phyloP scores from a whole-genome alignment of 2,888 invertebrate genomes.

The Candidula unifasciata region DNA sequence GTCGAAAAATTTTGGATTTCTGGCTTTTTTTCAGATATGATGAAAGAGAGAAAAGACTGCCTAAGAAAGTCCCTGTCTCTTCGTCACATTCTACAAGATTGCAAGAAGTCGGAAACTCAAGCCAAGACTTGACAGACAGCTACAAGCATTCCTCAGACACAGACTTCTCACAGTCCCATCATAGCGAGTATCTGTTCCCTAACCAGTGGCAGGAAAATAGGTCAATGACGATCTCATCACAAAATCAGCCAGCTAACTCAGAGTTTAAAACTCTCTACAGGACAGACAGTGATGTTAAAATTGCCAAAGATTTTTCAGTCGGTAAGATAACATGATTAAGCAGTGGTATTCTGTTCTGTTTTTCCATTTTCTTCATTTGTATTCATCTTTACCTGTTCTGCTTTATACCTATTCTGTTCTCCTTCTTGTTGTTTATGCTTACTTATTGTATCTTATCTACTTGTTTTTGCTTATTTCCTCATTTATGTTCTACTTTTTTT shows the following conservation, averaged over 20 bases:
- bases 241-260: not conserved
- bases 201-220: not conserved
- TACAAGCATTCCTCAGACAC: not conserved
- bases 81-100: constrained; percentile 9
- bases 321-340: not conserved
- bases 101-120: not conserved
- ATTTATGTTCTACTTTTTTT: too few species aligned
- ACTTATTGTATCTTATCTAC: not conserved
- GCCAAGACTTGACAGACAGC: not conserved
- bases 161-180: constrained; percentile 5
- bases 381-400: too few species aligned
- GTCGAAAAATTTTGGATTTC: not conserved
- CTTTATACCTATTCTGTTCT: too few species aligned
- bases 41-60: constrained; percentile 29
- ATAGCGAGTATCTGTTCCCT: constrained; percentile 13
- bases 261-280: not conserved
- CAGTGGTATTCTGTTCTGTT: not conserved
- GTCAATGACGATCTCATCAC: not conserved
- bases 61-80: constrained; percentile 14
- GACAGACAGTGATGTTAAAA: constrained; percentile 10
- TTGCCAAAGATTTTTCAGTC: constrained; percentile 24
- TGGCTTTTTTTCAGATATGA: constrained; percentile 35
- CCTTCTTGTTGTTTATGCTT: not conserved
- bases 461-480: not conserved
- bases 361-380: not conserved